Percentiles rank a stretch among this genome's conserved stretches.
phyloP scores from a whole-genome alignment of 2,113 vertebrate genomes.

The Gobio gobio region DNA sequence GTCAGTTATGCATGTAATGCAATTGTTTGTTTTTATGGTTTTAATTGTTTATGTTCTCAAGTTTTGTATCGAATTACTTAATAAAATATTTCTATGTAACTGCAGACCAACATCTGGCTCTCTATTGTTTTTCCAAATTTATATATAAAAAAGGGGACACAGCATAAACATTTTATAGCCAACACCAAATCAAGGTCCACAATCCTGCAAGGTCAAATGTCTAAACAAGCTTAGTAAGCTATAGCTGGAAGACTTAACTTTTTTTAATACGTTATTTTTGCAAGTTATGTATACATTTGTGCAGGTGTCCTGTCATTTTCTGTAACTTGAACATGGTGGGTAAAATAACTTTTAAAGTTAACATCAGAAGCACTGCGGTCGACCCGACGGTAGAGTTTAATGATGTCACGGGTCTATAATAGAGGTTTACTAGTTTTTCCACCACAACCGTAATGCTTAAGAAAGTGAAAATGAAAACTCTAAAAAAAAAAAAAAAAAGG shows the following conservation, averaged over 20 bases:
- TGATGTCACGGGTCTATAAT: neutral
- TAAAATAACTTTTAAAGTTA: neutral
- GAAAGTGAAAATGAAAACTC: neutral
- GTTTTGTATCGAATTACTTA: neutral
- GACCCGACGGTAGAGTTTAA: neutral
- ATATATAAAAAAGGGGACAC: neutral
- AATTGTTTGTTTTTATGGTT: neutral
- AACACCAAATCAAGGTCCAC: constrained; percentile 2
- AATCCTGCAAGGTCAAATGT: neutral
- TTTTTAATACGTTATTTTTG: neutral
- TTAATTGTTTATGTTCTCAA: neutral
- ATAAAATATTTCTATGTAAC: neutral
- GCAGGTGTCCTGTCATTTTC: constrained; percentile 17
- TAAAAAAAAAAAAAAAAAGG: neutral
- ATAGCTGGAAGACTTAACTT: neutral
- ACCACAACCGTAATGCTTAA: neutral
- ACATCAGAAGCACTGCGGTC: neutral
- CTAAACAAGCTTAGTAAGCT: neutral
- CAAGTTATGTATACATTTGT: neutral
- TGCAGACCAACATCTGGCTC: neutral
- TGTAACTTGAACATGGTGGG: neutral
- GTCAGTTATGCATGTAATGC: neutral
- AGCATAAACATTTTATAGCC: neutral
- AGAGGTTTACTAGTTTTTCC: neutral
- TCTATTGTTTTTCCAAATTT: neutral